Base-by-base conservation (phyloP, 2,888 invertebrate genomes). In the Amblyteles armatorius region DNA sequence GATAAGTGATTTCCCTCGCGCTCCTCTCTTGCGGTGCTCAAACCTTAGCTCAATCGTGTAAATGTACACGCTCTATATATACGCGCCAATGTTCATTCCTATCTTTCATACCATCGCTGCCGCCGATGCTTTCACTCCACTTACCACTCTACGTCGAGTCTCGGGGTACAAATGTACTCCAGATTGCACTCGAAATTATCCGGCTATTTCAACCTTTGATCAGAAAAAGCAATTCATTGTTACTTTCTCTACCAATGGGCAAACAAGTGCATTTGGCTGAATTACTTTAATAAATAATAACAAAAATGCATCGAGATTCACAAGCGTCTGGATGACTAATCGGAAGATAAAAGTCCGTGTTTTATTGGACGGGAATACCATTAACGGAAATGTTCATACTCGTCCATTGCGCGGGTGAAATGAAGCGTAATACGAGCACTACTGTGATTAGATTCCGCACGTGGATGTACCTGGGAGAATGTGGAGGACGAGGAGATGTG, bases 1-100 rank as follows among this genome's bases (percentile, higher is more conserved):
- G 73, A 78, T 84, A 81, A 84, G 73, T 81, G 74, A 82, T 84
- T 82, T 81, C 71, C 71, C 74, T 79, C 55, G 63, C 68, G 67
- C 19, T 71, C n/a, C 44, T 22, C 74, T 63, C 65, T 69, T 48
- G 65, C 22, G 36, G 29, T 50, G 26, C 71, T 74, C 79, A 67
- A 73, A 73, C 40, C 68, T 79, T 74, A 55, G n/a, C 11, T 57
- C 71, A 3, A 29, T 73, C 50, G 65, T 40, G 57, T 22, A 69
- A 74, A 84, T 65, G 26, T 69, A 71, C 60, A 29, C 29, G n/a
- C 29, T 63, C 29, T 33, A 6, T 33, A 29, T 33, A 65, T 36
- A 36, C 22, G 48, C 29, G 33, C 57, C 19, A 13, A 50, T 16
- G 22, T 52, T 65, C 36, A 16, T 50, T 11, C 33, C 44, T 76